Conservation (phyloP, 2,113 vertebrate genomes). For the Syrrhaptes paradoxus region DNA sequence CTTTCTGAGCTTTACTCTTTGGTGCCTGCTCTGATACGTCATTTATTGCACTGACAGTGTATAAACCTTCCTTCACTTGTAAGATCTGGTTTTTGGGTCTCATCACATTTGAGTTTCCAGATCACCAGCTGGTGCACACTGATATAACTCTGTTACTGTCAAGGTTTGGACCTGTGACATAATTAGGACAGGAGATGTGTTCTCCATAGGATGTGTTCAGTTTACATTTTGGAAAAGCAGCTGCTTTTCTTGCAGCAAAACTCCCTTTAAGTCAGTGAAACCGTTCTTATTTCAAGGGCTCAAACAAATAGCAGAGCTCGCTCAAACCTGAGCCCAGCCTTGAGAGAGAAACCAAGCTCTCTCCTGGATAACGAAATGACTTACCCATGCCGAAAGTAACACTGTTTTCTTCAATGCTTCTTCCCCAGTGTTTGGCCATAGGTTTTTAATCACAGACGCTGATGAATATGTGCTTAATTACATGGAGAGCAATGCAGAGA, state of each 20-base stretch:
- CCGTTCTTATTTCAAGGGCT: not conserved
- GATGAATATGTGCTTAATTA: conserved; percentile 86
- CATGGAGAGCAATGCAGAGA: conserved; percentile 80
- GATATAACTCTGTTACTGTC: not conserved
- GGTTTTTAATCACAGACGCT: conserved; percentile 85
- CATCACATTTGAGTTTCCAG: not conserved
- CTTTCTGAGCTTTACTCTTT: not conserved
- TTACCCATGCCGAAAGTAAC: not conserved
- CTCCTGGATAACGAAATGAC: not conserved
- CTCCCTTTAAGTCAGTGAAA: not conserved
- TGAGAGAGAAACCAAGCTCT: not conserved
- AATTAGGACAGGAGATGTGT: not conserved
- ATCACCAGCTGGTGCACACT: not conserved
- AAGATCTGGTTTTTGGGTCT: not conserved
- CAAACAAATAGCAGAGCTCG: not conserved
- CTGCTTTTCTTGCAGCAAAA: not conserved
- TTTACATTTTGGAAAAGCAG: not conserved
- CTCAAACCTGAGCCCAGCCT: not conserved
- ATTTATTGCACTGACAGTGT: not conserved
- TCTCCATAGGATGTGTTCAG: not conserved
- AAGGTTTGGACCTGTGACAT: not conserved
- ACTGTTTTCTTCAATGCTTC: not conserved
- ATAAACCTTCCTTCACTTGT: not conserved
- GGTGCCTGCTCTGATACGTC: not conserved
- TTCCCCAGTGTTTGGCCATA: conserved; percentile 85